These are phyloP conservation scores for Manis javanica DNA, from an alignment of 2,797 vertebrate genomes.

Conservation along the genomic window DNA sequence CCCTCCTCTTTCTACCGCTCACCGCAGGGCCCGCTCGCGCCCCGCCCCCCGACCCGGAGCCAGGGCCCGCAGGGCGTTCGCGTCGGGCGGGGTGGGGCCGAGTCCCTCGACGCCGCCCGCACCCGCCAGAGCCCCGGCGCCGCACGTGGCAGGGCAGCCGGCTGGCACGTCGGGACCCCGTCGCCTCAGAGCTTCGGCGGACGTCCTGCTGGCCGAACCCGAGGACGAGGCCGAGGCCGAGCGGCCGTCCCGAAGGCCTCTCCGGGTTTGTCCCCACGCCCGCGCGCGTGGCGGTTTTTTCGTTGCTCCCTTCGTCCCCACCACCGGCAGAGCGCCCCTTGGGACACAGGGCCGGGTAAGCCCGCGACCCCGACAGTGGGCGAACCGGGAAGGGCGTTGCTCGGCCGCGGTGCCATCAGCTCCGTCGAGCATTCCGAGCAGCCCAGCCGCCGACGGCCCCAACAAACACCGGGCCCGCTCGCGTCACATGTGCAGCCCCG, in stretches of 20 bases:
- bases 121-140: not conserved
- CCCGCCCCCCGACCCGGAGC: conserved; percentile 83
- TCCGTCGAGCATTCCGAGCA: not conserved
- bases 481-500: not conserved
- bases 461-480: not conserved
- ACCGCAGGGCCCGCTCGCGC: conserved; percentile 86
- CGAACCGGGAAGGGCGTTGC: too few species aligned
- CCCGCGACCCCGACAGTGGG: too few species aligned
- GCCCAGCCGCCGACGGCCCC: not conserved
- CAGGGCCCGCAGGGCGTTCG: conserved; percentile 57
- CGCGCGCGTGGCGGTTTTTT: too few species aligned
- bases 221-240: not conserved
- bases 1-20: conserved; percentile 86
- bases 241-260: not conserved
- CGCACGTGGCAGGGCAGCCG: not conserved
- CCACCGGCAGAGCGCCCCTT: not conserved
- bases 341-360: not conserved
- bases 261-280: not conserved
- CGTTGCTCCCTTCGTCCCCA: not conserved
- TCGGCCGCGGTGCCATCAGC: too few species aligned
- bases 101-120: fast-evolving
- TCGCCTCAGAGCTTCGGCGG: not conserved
- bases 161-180: not conserved
- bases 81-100: not conserved
- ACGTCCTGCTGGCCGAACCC: not conserved